A percentile compares a stretch with the other conserved stretches of the same genome.
Evolutionary conservation across 1,140 invertebrate genomes (phyloP).

Genomic region (Orchestia grillus): DNA sequence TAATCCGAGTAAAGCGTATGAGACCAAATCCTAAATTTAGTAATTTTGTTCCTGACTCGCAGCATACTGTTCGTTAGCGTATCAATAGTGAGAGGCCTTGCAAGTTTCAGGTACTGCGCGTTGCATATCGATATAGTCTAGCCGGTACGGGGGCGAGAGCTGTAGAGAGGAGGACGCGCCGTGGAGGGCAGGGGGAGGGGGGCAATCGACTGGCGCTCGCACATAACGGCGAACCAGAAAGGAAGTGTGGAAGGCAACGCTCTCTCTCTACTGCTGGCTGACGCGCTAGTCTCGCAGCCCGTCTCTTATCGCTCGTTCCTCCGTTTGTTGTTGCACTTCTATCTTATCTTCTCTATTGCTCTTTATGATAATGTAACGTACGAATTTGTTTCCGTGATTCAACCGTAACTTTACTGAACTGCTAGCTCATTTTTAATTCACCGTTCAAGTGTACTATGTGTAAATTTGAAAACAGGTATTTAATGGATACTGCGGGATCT

Average conservation of each 20-base stretch:
- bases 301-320: not conserved
- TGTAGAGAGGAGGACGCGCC: not conserved
- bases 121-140: not conserved
- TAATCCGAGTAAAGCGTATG: too few relatives aligned
- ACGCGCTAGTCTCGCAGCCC: not conserved
- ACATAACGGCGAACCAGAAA: not conserved
- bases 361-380: not conserved
- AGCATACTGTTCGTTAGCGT: not conserved
- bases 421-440: not conserved
- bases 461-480: too few relatives aligned
- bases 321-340: not conserved
- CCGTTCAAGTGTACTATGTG: too few relatives aligned
- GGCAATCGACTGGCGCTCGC: not conserved
- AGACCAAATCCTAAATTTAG: too few relatives aligned
- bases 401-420: not conserved
- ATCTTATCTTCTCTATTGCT: not conserved
- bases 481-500: too few relatives aligned
- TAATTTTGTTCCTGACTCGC: not conserved
- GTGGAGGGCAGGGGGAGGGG: not conserved
- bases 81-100: not conserved
- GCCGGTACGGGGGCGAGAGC: not conserved
- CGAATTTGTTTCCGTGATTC: not conserved
- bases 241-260: slow-evolving; percentile 4
- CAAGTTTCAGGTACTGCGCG: not conserved
- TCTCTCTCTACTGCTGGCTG: not conserved